Percentiles rank a stretch among this genome's conserved stretches.
These are phyloP conservation scores for Crax fasciolata DNA, from an alignment of 2,797 vertebrate species.

Conservation along the genomic window DNA sequence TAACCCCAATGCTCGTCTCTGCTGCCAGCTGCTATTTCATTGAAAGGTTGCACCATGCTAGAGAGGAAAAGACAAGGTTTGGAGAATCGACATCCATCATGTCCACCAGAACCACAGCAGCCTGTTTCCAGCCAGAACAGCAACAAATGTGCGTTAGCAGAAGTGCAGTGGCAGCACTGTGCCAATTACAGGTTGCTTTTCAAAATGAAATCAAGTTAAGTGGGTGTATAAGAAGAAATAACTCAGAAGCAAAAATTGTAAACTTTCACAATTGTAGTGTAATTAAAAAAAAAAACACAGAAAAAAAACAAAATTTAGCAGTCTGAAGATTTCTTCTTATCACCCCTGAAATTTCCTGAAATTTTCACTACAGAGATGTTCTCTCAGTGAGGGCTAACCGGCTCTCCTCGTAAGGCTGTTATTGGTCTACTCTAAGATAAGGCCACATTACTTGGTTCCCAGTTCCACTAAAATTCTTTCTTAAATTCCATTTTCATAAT, in stretches of 20 bases:
- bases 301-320: neutral
- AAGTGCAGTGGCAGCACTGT: neutral
- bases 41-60: neutral
- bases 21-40: constrained; percentile 19
- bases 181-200: constrained; percentile 19
- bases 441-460: constrained; percentile 69
- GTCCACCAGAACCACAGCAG: neutral
- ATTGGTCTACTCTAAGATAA: constrained; percentile 72
- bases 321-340: constrained; percentile 14
- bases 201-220: constrained; percentile 27
- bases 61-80: neutral
- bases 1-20: neutral
- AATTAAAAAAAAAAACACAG: neutral
- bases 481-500: constrained; percentile 68
- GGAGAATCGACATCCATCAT: neutral
- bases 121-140: neutral
- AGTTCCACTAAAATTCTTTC: constrained; percentile 72
- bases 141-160: neutral
- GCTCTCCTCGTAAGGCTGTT: constrained; percentile 59
- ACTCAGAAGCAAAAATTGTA: constrained; percentile 59
- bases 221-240: neutral
- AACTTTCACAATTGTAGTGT: constrained; percentile 82
- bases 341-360: constrained; percentile 31
- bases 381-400: neutral
- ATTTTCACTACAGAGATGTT: constrained; percentile 27